Evolutionary conservation across 2,888 invertebrate genomes (phyloP).

Genomic region (Xestia rhomboidea): DNA sequence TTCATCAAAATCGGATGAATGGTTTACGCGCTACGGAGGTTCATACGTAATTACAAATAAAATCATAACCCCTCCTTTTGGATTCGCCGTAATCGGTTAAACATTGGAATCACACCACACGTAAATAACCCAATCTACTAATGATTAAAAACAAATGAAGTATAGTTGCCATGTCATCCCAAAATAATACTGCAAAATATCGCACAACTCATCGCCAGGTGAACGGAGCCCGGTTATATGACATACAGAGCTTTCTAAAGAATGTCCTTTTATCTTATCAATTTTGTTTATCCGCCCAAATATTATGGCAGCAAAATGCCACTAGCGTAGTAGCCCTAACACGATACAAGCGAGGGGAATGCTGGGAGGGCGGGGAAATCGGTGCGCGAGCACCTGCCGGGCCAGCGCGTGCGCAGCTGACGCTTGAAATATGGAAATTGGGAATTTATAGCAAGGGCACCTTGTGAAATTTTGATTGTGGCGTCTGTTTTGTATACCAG

Average conservation of each 20-base stretch:
- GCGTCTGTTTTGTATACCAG: constrained; percentile 43
- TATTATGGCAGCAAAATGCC: constrained; percentile 30
- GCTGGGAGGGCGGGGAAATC: constrained; percentile 59
- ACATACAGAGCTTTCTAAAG: not conserved
- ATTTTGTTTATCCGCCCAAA: constrained; percentile 3
- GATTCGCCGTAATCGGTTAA: too few relatives aligned
- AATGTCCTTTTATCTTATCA: constrained; percentile 8
- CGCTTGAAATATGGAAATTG: constrained; percentile 72
- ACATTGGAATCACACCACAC: too few relatives aligned
- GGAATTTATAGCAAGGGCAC: constrained; percentile 67
- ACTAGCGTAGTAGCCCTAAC: constrained; percentile 63
- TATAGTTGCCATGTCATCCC: too few relatives aligned
- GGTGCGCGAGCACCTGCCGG: constrained; percentile 71
- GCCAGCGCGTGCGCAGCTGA: constrained; percentile 75
- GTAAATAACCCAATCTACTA: too few relatives aligned
- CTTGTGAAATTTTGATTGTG: constrained; percentile 51
- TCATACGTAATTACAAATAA: too few relatives aligned
- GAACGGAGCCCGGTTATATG: too few relatives aligned
- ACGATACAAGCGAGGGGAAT: constrained; percentile 48
- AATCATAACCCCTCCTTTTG: too few relatives aligned
- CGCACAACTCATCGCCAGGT: too few relatives aligned
- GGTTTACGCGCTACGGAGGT: too few relatives aligned
- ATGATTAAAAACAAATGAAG: too few relatives aligned
- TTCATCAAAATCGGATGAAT: too few relatives aligned
- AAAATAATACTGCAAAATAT: too few relatives aligned